These are phyloP conservation scores for Myrmecobius fasciatus DNA, from an alignment of 2,113 vertebrate species.

Conservation along the genomic window DNA sequence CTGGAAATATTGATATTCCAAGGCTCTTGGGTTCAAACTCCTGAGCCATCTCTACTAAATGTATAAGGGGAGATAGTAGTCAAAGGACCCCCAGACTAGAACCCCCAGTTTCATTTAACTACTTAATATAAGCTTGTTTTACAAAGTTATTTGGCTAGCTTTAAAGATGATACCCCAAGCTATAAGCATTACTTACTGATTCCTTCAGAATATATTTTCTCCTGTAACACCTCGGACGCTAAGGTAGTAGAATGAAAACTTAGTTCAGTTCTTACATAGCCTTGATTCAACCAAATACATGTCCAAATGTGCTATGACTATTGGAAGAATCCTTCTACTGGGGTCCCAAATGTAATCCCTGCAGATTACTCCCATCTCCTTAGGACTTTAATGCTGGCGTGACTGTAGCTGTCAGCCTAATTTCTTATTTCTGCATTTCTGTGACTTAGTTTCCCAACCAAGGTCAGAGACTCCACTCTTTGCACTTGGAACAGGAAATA, in stretches of 20 bases:
- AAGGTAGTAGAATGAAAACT: not conserved
- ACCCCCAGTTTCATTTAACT: not conserved
- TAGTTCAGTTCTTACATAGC: not conserved
- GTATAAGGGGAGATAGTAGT: not conserved
- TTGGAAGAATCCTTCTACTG: not conserved
- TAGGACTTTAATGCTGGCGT: not conserved
- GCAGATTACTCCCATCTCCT: not conserved
- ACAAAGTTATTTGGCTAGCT: not conserved
- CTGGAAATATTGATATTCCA: not conserved
- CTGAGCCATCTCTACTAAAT: not conserved
- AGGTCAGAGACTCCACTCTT: not conserved
- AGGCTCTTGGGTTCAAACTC: not conserved
- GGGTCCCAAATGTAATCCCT: not conserved
- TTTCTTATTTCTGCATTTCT: not conserved
- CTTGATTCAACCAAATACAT: not conserved
- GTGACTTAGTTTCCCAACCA: not conserved
- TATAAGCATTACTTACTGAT: not conserved
- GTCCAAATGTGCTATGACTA: not conserved
- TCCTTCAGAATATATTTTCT: not conserved
- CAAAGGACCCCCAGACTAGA: not conserved
- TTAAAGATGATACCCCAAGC: too few relatives aligned
- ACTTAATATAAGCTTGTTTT: not conserved
- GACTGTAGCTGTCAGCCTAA: not conserved
- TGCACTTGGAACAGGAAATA: not conserved
- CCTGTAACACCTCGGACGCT: not conserved